A percentile compares a stretch with the other conserved stretches of the same genome.
These are phyloP conservation scores for Garrulus glandarius DNA, from an alignment of 2,797 vertebrate genomes.

Conservation along the genomic window DNA sequence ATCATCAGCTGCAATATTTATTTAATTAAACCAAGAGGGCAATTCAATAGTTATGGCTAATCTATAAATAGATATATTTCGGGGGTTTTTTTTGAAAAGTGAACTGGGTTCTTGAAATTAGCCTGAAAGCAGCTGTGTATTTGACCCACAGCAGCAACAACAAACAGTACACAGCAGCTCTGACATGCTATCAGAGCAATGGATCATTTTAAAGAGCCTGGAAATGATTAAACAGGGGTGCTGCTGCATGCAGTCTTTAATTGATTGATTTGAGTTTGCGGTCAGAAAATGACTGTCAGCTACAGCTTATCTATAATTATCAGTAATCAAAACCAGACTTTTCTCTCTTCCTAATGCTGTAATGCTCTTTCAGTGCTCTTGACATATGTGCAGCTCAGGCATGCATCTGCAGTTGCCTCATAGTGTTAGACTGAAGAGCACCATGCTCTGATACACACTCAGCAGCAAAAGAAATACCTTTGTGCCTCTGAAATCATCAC, in stretches of 20 bases:
- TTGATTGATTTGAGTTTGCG: constrained; percentile 81
- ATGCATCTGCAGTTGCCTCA: constrained; percentile 29
- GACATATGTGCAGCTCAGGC: constrained; percentile 38
- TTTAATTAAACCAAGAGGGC: not conserved
- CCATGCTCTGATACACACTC: not conserved
- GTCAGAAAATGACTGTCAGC: constrained; percentile 80
- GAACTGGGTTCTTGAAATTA: constrained; percentile 32
- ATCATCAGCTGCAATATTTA: not conserved
- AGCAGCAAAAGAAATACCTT: not conserved
- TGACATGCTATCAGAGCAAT: constrained; percentile 58
- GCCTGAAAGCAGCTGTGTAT: constrained; percentile 4
- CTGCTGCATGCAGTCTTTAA: constrained; percentile 76
- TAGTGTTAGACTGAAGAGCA: not conserved
- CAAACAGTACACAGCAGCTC: constrained; percentile 58
- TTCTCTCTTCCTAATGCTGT: constrained; percentile 62
- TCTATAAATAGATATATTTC: not conserved
- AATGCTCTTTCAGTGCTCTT: constrained; percentile 42
- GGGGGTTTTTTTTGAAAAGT: not conserved
- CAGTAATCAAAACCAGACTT: constrained; percentile 79
- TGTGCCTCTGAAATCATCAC: not conserved
- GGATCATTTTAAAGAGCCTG: constrained; percentile 73
- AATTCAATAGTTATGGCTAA: not conserved
- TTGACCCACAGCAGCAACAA: constrained; percentile 58
- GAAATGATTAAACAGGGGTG: constrained; percentile 75
- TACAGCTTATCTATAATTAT: constrained; percentile 83